These are phyloP conservation scores for Parnassius orleans DNA, from an alignment of 2,888 invertebrate genomes.

Conservation along the genomic window DNA sequence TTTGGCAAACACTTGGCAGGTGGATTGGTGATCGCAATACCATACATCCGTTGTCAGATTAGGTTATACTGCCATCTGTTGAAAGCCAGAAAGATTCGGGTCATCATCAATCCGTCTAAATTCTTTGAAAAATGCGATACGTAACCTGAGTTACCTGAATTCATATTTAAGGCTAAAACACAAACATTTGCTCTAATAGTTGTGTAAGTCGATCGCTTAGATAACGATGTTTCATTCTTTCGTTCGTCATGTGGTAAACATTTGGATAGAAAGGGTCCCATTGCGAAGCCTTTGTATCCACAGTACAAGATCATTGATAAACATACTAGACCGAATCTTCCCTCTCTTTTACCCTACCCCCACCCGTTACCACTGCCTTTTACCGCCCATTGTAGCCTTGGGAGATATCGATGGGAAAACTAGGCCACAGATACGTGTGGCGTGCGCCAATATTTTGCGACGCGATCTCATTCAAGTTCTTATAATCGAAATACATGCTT, in stretches of 20 bases:
- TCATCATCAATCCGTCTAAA: too few relatives aligned
- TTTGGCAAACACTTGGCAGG: too few relatives aligned
- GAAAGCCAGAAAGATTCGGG: too few relatives aligned
- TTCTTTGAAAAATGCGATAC: too few relatives aligned
- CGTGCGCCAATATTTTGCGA: slow-evolving; percentile 41
- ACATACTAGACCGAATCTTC: slow-evolving; percentile 7
- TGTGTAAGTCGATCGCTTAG: slow-evolving; percentile 8
- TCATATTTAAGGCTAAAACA: too few relatives aligned
- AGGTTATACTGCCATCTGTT: too few relatives aligned
- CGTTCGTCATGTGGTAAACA: slow-evolving; percentile 14
- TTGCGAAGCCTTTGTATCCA: slow-evolving; percentile 10
- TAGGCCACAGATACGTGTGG: slow-evolving; percentile 50
- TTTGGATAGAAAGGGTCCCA: slow-evolving; percentile 10
- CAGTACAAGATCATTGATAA: slow-evolving; percentile 22
- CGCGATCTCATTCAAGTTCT: slow-evolving; percentile 40
- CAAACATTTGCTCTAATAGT: slow-evolving; percentile 11
- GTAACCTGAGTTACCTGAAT: too few relatives aligned
- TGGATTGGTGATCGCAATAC: too few relatives aligned
- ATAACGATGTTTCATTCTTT: slow-evolving; percentile 16
- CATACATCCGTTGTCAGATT: too few relatives aligned
- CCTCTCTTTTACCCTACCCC: slow-evolving; percentile 24
- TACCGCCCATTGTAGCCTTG: slow-evolving; percentile 45
- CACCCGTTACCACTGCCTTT: slow-evolving; percentile 9
- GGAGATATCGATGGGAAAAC: slow-evolving; percentile 49
- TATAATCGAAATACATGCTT: slow-evolving; percentile 37